phyloP scores from a whole-genome alignment of 2,113 vertebrate species.

The Oriolus oriolus region DNA sequence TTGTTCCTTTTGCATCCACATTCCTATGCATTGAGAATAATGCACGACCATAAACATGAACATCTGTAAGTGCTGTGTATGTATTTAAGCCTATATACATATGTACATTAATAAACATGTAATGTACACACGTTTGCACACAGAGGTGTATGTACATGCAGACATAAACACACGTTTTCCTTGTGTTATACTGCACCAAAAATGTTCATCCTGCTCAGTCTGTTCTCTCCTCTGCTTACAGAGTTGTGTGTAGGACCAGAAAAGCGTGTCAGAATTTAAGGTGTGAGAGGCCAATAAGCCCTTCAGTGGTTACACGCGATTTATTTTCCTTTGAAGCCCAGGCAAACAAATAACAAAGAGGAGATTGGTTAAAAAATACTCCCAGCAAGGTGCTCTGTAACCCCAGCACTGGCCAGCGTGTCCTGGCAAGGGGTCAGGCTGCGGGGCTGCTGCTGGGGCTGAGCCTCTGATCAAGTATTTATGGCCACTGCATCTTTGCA shows the following conservation, averaged over 20 bases:
- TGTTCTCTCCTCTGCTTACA: neutral
- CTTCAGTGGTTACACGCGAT: neutral
- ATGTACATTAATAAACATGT: neutral
- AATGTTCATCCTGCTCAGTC: neutral
- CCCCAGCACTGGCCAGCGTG: slow-evolving; percentile 16
- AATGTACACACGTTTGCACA: neutral
- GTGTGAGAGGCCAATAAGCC: neutral
- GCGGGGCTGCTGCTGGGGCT: slow-evolving; percentile 51
- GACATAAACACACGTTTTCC: fast-evolving
- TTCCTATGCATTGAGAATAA: neutral
- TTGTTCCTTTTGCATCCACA: neutral
- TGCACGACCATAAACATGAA: neutral
- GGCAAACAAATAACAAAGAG: neutral
- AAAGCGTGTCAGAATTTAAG: neutral
- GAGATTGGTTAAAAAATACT: neutral
- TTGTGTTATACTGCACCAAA: neutral
- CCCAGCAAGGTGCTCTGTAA: neutral
- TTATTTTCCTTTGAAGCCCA: neutral
- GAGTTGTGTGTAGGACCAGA: neutral
- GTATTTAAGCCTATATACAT: too few relatives aligned
- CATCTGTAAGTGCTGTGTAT: neutral
- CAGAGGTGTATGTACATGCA: neutral
- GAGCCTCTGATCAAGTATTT: slow-evolving; percentile 75
- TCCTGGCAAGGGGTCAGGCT: slow-evolving; percentile 49
- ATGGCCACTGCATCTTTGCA: slow-evolving; percentile 68